Evolutionary conservation across 1,140 invertebrate genomes (phyloP).

Genomic region (Heterodera carotae): DNA sequence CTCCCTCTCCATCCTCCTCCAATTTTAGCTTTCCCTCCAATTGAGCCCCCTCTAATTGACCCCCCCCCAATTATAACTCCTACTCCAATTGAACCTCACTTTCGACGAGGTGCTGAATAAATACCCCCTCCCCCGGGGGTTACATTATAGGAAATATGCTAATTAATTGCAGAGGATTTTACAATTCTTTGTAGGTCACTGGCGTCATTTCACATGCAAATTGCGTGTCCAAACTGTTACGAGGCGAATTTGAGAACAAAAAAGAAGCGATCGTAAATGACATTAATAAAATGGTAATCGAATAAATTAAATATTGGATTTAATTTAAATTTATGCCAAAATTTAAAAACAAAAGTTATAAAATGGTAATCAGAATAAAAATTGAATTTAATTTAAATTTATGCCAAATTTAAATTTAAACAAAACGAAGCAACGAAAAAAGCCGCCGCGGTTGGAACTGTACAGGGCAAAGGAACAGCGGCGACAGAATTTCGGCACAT

Average conservation of each 20-base stretch:
- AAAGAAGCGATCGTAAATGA: background rate
- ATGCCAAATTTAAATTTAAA: background rate
- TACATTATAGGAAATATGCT: no score
- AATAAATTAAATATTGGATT: no score
- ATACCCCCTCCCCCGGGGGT: no score
- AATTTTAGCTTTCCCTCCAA: no score
- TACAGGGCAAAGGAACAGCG: background rate
- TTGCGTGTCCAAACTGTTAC: constrained; percentile 16
- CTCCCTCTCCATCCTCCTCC: no score
- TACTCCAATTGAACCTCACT: no score
- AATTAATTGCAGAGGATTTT: no score
- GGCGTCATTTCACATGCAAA: constrained; percentile 24
- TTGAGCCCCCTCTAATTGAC: no score
- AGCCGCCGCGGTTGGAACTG: background rate
- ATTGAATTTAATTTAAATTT: background rate
- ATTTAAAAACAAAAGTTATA: background rate
- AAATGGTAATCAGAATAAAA: background rate
- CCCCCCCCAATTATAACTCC: no score
- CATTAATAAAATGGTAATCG: background rate
- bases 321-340: no score
- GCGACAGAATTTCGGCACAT: background rate
- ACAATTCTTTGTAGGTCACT: constrained; percentile 1
- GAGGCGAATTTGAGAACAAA: constrained; percentile 16
- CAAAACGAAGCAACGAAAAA: background rate
- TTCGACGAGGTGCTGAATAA: no score